Percentiles rank a stretch among this genome's conserved stretches.
These are phyloP conservation scores for Notolabrus celidotus DNA, from an alignment of 2,797 vertebrate species.

Conservation along the genomic window DNA sequence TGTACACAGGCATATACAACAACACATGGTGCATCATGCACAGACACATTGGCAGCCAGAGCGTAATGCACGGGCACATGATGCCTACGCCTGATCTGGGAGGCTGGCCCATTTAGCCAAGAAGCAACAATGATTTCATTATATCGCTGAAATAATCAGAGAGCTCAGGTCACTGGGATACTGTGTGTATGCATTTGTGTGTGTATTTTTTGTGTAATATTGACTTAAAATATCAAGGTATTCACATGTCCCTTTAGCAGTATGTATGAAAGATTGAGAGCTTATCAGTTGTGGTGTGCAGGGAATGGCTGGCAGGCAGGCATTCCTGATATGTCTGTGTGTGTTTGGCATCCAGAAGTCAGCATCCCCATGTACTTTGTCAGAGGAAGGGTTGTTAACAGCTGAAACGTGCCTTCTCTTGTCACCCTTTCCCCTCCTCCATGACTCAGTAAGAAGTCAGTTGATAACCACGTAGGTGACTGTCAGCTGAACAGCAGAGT, in stretches of 20 bases:
- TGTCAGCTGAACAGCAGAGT: slow-evolving; percentile 3
- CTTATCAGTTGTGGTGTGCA: slow-evolving; percentile 1
- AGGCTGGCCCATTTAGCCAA: slow-evolving; percentile 66
- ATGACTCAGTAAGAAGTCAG: slow-evolving; percentile 35
- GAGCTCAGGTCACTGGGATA: slow-evolving; percentile 41
- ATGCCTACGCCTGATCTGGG: slow-evolving; percentile 67
- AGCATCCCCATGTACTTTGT: slow-evolving; percentile 44
- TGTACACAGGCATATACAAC: slow-evolving; percentile 12
- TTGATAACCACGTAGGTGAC: slow-evolving; percentile 24
- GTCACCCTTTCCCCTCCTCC: neutral
- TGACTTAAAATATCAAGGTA: neutral
- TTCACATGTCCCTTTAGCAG: slow-evolving; percentile 10
- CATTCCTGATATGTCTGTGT: slow-evolving; percentile 10
- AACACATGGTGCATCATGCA: slow-evolving; percentile 60
- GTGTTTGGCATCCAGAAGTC: slow-evolving; percentile 19
- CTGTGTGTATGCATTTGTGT: slow-evolving; percentile 6
- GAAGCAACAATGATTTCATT: slow-evolving; percentile 81
- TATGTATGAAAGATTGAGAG: slow-evolving; percentile 1
- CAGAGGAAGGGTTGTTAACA: slow-evolving; percentile 29
- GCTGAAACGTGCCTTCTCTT: slow-evolving; percentile 4
- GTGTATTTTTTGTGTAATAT: neutral
- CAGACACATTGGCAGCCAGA: slow-evolving; percentile 63
- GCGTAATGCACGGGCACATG: slow-evolving; percentile 65
- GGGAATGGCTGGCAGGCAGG: slow-evolving; percentile 21
- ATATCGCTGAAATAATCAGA: slow-evolving; percentile 68